These are phyloP conservation scores for Anguilla pacifica DNA, from an alignment of 2,797 vertebrate species.

Conservation along the genomic window DNA sequence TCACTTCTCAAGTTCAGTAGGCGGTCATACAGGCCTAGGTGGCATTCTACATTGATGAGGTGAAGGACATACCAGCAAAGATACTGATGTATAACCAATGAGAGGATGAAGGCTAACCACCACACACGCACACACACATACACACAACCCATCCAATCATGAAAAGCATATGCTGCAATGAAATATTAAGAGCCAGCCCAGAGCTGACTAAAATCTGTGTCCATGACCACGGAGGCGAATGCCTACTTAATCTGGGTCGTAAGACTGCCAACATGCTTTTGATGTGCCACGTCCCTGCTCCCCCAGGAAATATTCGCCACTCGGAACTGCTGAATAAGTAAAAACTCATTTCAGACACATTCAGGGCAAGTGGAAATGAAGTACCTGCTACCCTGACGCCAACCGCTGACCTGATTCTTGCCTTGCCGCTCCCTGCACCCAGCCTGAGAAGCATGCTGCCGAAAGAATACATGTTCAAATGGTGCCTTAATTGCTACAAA, in stretches of 20 bases:
- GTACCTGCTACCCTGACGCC: constrained; percentile 36
- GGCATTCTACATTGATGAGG: constrained; percentile 26
- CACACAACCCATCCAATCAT: constrained; percentile 23
- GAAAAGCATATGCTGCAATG: constrained; percentile 53
- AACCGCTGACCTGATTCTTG: constrained; percentile 34
- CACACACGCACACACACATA: not conserved
- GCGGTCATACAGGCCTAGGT: constrained; percentile 52
- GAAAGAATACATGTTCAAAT: not conserved
- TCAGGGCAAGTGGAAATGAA: constrained; percentile 40
- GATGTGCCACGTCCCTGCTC: not conserved
- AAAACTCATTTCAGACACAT: constrained; percentile 34
- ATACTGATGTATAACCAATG: not conserved
- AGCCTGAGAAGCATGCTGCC: not conserved
- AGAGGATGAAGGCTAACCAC: constrained; percentile 4
- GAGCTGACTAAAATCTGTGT: constrained; percentile 44
- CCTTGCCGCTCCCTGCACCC: not conserved
- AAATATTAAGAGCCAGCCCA: constrained; percentile 52
- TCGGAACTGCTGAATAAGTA: constrained; percentile 45
- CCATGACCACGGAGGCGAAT: constrained; percentile 32
- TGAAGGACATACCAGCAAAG: not conserved
- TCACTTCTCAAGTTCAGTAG: constrained; percentile 59
- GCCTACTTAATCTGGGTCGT: constrained; percentile 53
- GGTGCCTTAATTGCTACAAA: not conserved
- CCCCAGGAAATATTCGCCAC: constrained; percentile 44
- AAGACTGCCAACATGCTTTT: constrained; percentile 15